These are phyloP conservation scores for Beaufortia kweichowensis DNA, from an alignment of 2,113 vertebrate genomes.

Conservation along the genomic window DNA sequence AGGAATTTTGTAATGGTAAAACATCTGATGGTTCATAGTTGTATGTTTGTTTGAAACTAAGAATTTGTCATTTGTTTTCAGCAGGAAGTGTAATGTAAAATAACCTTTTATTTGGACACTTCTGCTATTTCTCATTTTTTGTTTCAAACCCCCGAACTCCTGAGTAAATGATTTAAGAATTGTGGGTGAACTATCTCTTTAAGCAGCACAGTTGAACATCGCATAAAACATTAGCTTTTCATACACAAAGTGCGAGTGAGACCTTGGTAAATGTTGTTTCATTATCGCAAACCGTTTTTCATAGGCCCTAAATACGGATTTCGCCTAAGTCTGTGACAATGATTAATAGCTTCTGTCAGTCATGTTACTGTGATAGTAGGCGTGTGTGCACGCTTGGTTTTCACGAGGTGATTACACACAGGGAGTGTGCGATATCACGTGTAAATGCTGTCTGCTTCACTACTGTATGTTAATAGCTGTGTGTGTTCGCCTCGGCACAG, in stretches of 20 bases:
- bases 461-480: background rate
- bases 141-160: too few relatives aligned
- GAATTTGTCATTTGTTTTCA: too few relatives aligned
- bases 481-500: background rate
- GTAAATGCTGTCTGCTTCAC: background rate
- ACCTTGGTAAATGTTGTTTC: constrained; percentile 29
- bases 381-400: background rate
- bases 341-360: constrained; percentile 47
- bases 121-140: too few relatives aligned
- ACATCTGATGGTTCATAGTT: too few relatives aligned
- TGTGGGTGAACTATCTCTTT: background rate
- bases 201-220: background rate
- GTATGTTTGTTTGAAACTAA: too few relatives aligned
- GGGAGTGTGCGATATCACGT: background rate
- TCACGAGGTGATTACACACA: background rate
- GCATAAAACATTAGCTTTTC: background rate
- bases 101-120: too few relatives aligned
- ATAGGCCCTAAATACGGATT: constrained; percentile 7
- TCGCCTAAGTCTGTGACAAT: constrained; percentile 2
- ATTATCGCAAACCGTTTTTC: constrained; percentile 25
- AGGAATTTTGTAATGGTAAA: too few relatives aligned
- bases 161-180: too few relatives aligned
- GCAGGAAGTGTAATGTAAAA: too few relatives aligned
- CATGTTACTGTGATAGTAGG: constrained; percentile 17
- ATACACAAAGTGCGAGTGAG: constrained; percentile 6